Conservation (phyloP, 2,113 vertebrate species). For the Neolamprologus falcicula region DNA sequence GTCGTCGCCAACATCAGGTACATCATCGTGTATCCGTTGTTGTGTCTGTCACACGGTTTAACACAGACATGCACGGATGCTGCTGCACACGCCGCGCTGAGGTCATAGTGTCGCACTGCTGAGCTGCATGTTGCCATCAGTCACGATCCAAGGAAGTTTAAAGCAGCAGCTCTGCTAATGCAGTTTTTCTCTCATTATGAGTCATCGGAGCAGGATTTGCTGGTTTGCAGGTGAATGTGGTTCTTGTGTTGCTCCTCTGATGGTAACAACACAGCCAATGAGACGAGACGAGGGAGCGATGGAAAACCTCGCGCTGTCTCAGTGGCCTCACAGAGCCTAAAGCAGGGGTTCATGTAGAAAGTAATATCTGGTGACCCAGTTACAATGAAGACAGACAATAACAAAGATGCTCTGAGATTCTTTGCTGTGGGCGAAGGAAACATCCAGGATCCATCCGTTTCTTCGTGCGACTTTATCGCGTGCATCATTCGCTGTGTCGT, state of each 20-base stretch:
- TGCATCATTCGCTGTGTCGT: not conserved
- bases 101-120: not conserved
- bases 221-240: not conserved
- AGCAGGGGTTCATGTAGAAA: not conserved
- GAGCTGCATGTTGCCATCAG: not conserved
- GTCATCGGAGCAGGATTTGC: not conserved
- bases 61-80: not conserved
- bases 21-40: not conserved
- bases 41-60: not conserved
- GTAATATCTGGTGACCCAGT: conserved; percentile 14
- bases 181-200: not conserved
- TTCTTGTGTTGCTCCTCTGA: not conserved
- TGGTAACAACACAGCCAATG: not conserved
- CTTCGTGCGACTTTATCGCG: not conserved
- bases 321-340: not conserved
- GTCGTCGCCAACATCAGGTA: not conserved
- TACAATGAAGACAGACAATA: conserved; percentile 14
- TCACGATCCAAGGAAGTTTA: not conserved
- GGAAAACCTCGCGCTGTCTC: not conserved
- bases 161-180: not conserved
- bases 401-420: conserved; percentile 1
- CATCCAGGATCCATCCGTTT: not conserved
- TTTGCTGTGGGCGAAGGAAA: not conserved
- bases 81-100: rapidly evolving
- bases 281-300: not conserved